A percentile compares a stretch with the other conserved stretches of the same genome.
Evolutionary conservation across 2,113 vertebrate genomes (phyloP).

Genomic region (Odontesthes bonariensis): DNA sequence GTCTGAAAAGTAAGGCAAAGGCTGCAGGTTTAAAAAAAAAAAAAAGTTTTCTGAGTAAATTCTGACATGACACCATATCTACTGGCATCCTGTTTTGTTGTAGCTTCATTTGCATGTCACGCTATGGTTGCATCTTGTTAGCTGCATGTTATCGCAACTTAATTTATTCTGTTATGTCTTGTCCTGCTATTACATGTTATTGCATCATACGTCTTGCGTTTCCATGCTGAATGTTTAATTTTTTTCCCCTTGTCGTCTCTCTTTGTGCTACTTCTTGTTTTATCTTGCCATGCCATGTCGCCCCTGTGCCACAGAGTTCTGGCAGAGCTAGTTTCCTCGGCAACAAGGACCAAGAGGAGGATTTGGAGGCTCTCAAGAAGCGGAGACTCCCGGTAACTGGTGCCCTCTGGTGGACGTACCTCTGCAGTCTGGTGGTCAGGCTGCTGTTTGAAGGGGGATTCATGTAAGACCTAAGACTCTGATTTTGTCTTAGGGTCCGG

Average conservation of each 20-base stretch:
- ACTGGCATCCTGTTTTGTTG: too few relatives aligned
- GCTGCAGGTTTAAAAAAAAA: too few relatives aligned
- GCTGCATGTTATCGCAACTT: too few relatives aligned
- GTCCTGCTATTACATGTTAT: too few relatives aligned
- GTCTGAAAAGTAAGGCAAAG: too few relatives aligned
- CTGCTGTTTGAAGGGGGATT: slow-evolving; percentile 79
- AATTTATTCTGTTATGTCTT: too few relatives aligned
- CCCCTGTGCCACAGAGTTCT: slow-evolving; percentile 32
- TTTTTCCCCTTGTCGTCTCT: background rate
- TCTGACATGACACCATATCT: too few relatives aligned
- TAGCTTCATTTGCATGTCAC: too few relatives aligned
- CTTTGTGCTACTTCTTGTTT: background rate
- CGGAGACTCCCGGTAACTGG: slow-evolving; percentile 70
- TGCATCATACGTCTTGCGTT: too few relatives aligned
- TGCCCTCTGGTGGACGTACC: slow-evolving; percentile 81
- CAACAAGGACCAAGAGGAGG: slow-evolving; percentile 61
- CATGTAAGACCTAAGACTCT: slow-evolving; percentile 55
- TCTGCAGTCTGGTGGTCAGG: slow-evolving; percentile 75
- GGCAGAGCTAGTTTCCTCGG: slow-evolving; percentile 38
- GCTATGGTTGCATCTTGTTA: too few relatives aligned
- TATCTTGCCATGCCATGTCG: background rate
- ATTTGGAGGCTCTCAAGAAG: slow-evolving; percentile 69
- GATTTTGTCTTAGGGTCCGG: background rate
- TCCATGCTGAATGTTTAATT: too few relatives aligned
- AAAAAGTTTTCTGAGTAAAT: too few relatives aligned